Base-by-base conservation (phyloP, 2,888 invertebrate species). In the Sesia apiformis region DNA sequence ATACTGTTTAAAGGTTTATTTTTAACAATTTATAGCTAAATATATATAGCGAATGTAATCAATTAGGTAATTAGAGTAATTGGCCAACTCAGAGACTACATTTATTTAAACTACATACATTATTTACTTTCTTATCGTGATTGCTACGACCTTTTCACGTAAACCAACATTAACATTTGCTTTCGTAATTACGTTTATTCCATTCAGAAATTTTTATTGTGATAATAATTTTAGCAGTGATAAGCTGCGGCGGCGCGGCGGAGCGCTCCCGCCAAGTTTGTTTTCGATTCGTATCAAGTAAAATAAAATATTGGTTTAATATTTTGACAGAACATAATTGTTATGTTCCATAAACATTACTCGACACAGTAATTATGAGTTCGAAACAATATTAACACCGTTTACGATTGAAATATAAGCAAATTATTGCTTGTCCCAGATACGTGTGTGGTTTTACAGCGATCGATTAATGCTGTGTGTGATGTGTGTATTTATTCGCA, bases 161-260 rank as follows among this genome's bases (percentile, higher is more conserved):
- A 63, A 63, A 63, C 66, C 64, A 58, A 57, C 70, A 75, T 71
- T 70, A 72, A 73, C 70, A 76, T 77, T 76, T 61, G 59, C 70
- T 71, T 75, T 70, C 68, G 65, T 74, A 70, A 70, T 61, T 66
- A 71, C 60, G 60, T 67, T 67, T 69, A 70, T 66, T 64, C 56
- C 50, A 38, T 7, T 46, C 50, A 38, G 50, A 38, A 38, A 50
- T 50, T 50, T 50, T 50, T 50, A 50, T 50, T 50, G 50, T 50
- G 38, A 38, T 38, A 50, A 50, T 50, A 50, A 38, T 50, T 50
- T 50, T 50, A 50, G 8, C 39, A 50, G 38, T 38, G 50, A 50
- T 50, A 50, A 50, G 50, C 7, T 7, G 50, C 38, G 23, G 52
- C 8, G 23, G 52, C 8, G 23, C 38, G 38, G 46, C 51, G 39